These are phyloP conservation scores for Mobula birostris DNA, from an alignment of 2,113 vertebrate genomes.

Conservation along the genomic window DNA sequence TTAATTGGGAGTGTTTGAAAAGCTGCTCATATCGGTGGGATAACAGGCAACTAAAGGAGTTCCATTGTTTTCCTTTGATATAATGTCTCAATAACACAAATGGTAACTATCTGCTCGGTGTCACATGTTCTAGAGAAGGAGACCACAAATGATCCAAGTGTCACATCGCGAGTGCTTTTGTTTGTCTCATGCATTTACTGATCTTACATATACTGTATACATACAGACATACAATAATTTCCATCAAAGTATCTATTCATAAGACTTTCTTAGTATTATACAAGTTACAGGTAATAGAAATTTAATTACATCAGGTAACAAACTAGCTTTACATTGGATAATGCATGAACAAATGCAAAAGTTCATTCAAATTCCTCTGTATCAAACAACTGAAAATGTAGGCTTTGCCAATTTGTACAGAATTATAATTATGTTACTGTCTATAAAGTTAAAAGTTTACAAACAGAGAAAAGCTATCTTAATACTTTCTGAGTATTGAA, in stretches of 20 bases:
- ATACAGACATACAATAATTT: background rate
- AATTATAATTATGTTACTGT: background rate
- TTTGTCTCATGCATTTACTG: background rate
- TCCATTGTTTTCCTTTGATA: background rate
- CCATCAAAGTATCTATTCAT: background rate
- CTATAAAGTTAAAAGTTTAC: slow-evolving; percentile 6
- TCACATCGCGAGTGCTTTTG: background rate
- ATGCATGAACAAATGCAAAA: background rate
- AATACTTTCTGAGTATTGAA: background rate
- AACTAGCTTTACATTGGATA: background rate
- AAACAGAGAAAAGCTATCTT: background rate
- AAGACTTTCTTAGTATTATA: background rate
- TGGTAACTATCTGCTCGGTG: background rate
- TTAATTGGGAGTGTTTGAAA: background rate
- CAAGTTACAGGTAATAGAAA: background rate
- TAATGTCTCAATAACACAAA: background rate
- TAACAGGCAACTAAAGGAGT: background rate
- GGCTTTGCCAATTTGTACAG: background rate
- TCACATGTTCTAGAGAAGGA: background rate
- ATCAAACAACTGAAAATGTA: background rate
- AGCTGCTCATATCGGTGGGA: background rate
- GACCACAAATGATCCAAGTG: background rate
- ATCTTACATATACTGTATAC: too few relatives aligned
- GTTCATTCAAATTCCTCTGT: background rate
- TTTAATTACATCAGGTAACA: background rate